Evolutionary conservation across 2,113 vertebrate genomes (phyloP), one percentile per base, ranked within the genome.

Genomic region (Odocoileus virginianus): DNA sequence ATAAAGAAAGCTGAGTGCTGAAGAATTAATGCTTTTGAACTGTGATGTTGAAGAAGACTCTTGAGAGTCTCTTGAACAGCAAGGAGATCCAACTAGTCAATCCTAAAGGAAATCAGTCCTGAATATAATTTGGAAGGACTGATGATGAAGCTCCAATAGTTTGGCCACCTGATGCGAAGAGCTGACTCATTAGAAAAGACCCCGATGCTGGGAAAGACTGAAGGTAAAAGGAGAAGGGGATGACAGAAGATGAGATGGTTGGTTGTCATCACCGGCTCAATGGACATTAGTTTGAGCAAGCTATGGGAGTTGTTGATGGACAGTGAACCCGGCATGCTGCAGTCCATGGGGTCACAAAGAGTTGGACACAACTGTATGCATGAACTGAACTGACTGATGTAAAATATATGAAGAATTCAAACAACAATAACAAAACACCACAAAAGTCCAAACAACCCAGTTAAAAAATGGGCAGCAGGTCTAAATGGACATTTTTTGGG

Each of bases 301-400:
- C 67, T 25, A 11, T 40, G 67, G 36, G 67, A 13, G 21, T 11
- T 27, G 57, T 12, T 25, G 21, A 13, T 74, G 67, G 36, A 74
- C 21, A 40, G 67, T 25, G 67, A 74, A 74, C 2, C 5, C 13
- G 1, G 21, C 21, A 25, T 74, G 67, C 36, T 74, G 36, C 10
- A 74, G n/a, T 25, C n/a, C 21, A 40, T 25, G 36, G 36, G 36
- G 21, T 40, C 67, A 25, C 67, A 74, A 74, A 74, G 21, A 25
- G 67, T 40, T 74, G n/a, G 21, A 74, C 19, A 40, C 21, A 74
- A 25, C 36, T 74, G 67, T 36, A 74, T 0, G 2, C 0, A 2
- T 74, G 67, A 74, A 74, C 36, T 74, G 67, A 74, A 40, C 36
- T 23, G 10, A 74, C 67, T 40, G n/a, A 74, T 33, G 28, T 30